These are phyloP conservation scores for Zaprionus tsacasi DNA, from an alignment of 1,140 invertebrate genomes.

Conservation along the genomic window DNA sequence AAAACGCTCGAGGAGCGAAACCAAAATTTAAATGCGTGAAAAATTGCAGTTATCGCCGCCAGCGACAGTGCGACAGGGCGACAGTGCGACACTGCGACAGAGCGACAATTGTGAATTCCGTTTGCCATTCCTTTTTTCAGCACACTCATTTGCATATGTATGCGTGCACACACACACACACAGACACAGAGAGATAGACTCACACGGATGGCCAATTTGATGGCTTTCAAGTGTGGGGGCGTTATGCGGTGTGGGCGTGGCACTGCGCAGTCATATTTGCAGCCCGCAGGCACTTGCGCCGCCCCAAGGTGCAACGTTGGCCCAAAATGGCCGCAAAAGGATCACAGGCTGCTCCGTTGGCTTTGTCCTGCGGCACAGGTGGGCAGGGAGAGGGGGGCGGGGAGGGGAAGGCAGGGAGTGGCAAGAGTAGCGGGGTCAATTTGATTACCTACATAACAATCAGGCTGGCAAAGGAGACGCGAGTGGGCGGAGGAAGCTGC, in stretches of 20 bases:
- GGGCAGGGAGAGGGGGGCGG: no score
- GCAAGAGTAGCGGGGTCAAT: constrained; percentile 6
- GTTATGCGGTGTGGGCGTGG: neutral
- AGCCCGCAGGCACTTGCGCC: neutral
- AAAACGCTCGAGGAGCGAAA: constrained; percentile 21
- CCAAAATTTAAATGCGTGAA: constrained; percentile 49
- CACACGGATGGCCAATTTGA: constrained; percentile 28
- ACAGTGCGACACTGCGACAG: constrained; percentile 7
- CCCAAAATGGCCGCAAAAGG: no score
- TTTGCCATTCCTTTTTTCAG: constrained; percentile 15
- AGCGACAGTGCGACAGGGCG: neutral
- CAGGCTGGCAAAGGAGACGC: neutral
- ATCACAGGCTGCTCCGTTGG: neutral
- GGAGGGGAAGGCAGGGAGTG: neutral
- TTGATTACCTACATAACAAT: constrained; percentile 47
- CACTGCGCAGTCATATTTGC: neutral
- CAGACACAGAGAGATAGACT: neutral
- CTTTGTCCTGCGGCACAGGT: neutral
- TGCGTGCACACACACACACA: constrained; percentile 9
- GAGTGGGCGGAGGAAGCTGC: neutral
- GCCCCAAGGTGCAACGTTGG: neutral
- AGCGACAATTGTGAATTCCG: constrained; percentile 35
- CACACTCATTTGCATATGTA: constrained; percentile 47
- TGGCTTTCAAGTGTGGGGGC: constrained; percentile 25
- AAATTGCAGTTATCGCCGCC: constrained; percentile 29